A percentile compares a stretch with the other conserved stretches of the same genome.
Conservation (phyloP, 92 coral and sea anemone genomes). For the Montipora capitata region DNA sequence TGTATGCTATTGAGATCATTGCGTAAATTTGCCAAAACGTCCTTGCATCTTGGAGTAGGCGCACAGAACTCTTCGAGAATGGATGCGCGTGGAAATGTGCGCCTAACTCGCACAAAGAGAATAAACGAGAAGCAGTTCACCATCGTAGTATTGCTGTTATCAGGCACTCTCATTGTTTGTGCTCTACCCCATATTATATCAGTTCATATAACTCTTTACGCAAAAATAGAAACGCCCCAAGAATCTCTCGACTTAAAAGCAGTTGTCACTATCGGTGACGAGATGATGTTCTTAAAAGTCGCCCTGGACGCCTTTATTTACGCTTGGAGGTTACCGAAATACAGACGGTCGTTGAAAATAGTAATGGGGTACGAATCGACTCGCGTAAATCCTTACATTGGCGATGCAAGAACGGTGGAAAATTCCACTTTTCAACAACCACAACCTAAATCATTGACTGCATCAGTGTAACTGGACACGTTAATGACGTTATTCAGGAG, state of each 20-base stretch:
- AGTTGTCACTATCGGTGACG: slow-evolving; percentile 69
- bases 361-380: slow-evolving; percentile 17
- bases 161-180: slow-evolving; percentile 61
- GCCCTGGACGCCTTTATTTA: slow-evolving; percentile 86
- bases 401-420: neutral
- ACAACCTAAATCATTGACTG: neutral
- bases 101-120: neutral
- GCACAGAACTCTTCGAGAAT: neutral
- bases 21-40: slow-evolving; percentile 44
- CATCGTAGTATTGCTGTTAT: slow-evolving; percentile 57
- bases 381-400: neutral
- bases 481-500: no score
- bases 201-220: slow-evolving; percentile 39
- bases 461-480: neutral
- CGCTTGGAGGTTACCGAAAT: slow-evolving; percentile 86
- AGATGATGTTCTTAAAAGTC: slow-evolving; percentile 83
- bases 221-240: slow-evolving; percentile 45
- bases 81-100: slow-evolving; percentile 10
- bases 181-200: slow-evolving; percentile 65
- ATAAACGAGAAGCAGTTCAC: slow-evolving; percentile 69
- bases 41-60: neutral
- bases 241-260: slow-evolving; percentile 37
- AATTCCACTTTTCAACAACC: slow-evolving; percentile 32
- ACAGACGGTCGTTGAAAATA: slow-evolving; percentile 67
- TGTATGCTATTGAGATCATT: slow-evolving; percentile 62